A percentile compares a stretch with the other conserved stretches of the same genome.
These are phyloP conservation scores for Conus ventricosus DNA, from an alignment of 1,140 invertebrate species.

Conservation along the genomic window DNA sequence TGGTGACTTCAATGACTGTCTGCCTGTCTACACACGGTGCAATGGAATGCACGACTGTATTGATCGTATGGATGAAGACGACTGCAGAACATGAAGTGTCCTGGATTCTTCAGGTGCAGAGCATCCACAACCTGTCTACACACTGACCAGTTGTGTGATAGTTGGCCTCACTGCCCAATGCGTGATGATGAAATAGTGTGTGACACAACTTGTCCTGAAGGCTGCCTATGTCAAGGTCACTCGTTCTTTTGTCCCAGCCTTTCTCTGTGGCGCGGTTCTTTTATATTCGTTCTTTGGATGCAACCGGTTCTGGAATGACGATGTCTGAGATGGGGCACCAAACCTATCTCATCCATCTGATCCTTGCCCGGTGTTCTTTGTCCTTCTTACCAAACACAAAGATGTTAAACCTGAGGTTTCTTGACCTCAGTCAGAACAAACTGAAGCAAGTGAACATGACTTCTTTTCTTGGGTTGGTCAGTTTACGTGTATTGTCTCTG, in stretches of 20 bases:
- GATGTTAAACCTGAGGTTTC: neutral
- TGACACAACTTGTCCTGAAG: constrained; percentile 44
- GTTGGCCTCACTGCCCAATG: constrained; percentile 28
- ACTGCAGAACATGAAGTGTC: no score
- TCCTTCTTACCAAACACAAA: neutral
- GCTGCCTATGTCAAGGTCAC: constrained; percentile 20
- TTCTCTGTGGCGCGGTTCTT: neutral
- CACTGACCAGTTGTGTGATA: constrained; percentile 20
- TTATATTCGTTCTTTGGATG: neutral
- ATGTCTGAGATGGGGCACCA: neutral
- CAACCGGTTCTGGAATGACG: neutral
- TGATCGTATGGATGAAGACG: no score
- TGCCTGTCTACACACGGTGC: constrained; percentile 9
- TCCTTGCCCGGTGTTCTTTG: neutral
- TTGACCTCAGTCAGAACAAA: constrained; percentile 35
- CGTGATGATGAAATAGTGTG: constrained; percentile 38
- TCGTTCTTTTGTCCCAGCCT: neutral
- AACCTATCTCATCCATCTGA: neutral
- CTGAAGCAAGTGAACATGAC: neutral
- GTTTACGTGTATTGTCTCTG: constrained; percentile 24
- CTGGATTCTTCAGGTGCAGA: no score
- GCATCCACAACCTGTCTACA: constrained; percentile 27
- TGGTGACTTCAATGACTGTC: neutral
- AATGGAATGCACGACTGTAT: no score
- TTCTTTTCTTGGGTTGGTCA: constrained; percentile 9